Evolutionary conservation across 2,113 vertebrate genomes (phyloP).

Genomic region (Lophochroa leadbeateri): DNA sequence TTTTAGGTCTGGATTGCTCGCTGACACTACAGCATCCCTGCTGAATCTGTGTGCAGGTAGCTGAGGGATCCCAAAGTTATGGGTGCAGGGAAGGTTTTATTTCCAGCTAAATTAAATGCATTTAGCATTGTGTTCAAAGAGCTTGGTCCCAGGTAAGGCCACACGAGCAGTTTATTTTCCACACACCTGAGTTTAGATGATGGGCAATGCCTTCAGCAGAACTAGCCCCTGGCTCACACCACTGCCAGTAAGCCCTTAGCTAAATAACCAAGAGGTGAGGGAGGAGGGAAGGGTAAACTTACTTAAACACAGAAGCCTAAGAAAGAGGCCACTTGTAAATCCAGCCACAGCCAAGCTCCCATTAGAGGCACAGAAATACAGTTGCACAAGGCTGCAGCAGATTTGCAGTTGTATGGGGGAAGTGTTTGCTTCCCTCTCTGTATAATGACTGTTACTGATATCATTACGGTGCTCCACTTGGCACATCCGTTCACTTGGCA

Average conservation of each 20-base stretch:
- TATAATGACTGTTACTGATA: constrained; percentile 45
- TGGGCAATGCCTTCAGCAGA: fast-evolving
- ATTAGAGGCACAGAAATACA: background rate
- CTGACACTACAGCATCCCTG: background rate
- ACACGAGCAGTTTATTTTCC: fast-evolving
- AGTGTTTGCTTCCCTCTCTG: constrained; percentile 37
- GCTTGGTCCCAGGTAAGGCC: background rate
- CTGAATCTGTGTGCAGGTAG: too few relatives aligned
- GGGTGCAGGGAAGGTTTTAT: background rate
- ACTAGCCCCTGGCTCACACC: fast-evolving
- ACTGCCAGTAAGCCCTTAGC: background rate
- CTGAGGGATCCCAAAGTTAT: too few relatives aligned
- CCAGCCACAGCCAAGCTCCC: background rate
- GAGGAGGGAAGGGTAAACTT: background rate
- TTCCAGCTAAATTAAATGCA: background rate
- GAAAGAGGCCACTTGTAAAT: background rate
- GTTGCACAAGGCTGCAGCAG: background rate
- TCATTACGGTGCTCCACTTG: constrained; percentile 35
- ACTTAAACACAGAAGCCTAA: background rate
- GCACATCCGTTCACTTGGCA: constrained; percentile 51
- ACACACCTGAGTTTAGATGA: background rate
- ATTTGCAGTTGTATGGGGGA: constrained; percentile 13
- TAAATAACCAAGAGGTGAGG: fast-evolving
- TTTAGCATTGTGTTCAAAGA: background rate
- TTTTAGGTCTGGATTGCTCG: fast-evolving